Evolutionary conservation across 2,113 vertebrate genomes (phyloP).

Genomic region (Cercopithecus mona): DNA sequence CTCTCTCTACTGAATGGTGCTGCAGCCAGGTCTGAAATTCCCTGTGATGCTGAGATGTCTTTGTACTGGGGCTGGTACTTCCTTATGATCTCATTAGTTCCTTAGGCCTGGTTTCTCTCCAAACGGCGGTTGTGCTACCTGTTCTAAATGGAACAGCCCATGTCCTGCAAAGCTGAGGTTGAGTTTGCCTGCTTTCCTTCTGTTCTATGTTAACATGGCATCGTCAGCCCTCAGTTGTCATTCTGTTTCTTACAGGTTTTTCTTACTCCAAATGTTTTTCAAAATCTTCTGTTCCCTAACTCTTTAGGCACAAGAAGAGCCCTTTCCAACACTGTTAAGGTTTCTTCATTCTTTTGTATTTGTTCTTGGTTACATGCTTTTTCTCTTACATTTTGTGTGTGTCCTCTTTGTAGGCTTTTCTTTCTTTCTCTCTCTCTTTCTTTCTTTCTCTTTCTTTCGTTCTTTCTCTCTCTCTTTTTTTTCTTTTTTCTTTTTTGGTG

Average conservation of each 20-base stretch:
- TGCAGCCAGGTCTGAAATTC: not conserved
- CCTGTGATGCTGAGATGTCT: not conserved
- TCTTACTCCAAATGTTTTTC: not conserved
- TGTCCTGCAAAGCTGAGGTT: not conserved
- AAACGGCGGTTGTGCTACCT: not conserved
- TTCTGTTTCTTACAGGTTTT: not conserved
- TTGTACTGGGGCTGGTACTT: not conserved
- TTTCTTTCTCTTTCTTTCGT: no score
- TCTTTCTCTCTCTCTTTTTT: no score
- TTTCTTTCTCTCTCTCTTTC: no score
- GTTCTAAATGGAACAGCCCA: not conserved
- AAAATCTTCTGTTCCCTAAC: not conserved
- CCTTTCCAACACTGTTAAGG: not conserved
- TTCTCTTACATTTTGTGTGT: not conserved
- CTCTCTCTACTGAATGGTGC: not conserved
- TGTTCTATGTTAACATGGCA: fast-evolving
- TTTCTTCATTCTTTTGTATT: not conserved
- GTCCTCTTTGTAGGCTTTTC: not conserved
- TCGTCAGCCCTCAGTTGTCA: not conserved
- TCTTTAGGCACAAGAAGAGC: not conserved
- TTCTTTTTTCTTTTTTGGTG: not conserved
- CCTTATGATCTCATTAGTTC: not conserved
- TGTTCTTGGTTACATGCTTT: not conserved
- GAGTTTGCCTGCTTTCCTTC: not conserved
- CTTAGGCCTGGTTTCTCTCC: not conserved